Evolutionary conservation across 2,888 invertebrate genomes (phyloP), one percentile per base, ranked within the genome.

Genomic region (Calliopum simillimum): DNA sequence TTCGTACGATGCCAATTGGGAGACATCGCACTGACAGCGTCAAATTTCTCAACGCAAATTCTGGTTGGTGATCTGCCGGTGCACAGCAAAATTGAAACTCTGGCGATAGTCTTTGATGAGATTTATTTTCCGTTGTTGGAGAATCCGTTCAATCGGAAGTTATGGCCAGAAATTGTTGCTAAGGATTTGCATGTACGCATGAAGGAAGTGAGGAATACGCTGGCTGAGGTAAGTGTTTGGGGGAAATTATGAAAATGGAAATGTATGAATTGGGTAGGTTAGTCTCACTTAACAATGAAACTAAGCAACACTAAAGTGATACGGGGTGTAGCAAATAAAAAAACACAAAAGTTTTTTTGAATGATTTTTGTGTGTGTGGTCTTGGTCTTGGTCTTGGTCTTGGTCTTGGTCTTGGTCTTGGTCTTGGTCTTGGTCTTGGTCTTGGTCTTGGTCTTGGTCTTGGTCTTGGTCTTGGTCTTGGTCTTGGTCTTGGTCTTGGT

Each of bases 61-160:
- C 88, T 91, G 61, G 89, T 91, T 65, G 95, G 94, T 0, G 94
- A 94, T 81, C 88, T 94, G 85, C 91, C 93, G 0, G 89, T 91
- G 2, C 84, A 85, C 70, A 92, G 90, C 78, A 90, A 93, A 41
- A 87, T 94, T 8, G 91, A 92, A 80, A 93, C 93, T 79, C 83
- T 94, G 49, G 89, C 90, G 41, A 87, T 91, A 47, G 86, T 94
- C 76, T 89, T 93, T 8, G 92, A 94, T 77, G 91, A 93, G 79
- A 90, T 93, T 41, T 91, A 93, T 70, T 89, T 92, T 12, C 94
- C 94, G 1, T 81, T 94, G 63, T 85, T 94, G 43, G 91, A 91
- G 56, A 93, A 92, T 82, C 88, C 90, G 1, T 88, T 88, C 66
- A 93, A 93, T 81, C 91, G 92, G 76, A 86, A 82, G 59, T 89